Percentiles rank a stretch among this genome's conserved stretches.
Conservation (phyloP, 1,140 invertebrate genomes). For the Brachionus rubens region DNA sequence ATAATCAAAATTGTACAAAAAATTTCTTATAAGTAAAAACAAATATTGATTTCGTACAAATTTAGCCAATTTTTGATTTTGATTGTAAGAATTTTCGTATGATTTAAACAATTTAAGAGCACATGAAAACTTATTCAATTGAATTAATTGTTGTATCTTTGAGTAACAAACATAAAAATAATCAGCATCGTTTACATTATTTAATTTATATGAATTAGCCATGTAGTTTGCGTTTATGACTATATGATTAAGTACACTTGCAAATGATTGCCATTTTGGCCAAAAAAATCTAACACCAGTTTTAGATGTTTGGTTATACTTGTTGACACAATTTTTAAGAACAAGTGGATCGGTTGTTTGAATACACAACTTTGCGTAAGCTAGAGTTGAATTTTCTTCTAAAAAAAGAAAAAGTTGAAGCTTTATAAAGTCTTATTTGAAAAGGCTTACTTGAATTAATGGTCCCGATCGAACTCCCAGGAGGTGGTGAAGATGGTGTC, state of each 20-base stretch:
- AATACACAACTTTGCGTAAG: neutral
- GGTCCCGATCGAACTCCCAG: too few species aligned
- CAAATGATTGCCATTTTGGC: slow-evolving; percentile 31
- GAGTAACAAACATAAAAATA: slow-evolving; percentile 24
- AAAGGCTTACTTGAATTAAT: too few species aligned
- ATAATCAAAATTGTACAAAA: slow-evolving; percentile 14
- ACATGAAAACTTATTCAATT: neutral
- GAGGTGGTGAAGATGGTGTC: neutral
- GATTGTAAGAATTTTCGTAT: neutral
- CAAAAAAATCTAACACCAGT: slow-evolving; percentile 34
- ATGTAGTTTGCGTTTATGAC: neutral
- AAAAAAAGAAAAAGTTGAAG: neutral
- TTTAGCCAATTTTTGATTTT: slow-evolving; percentile 14
- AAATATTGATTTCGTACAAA: slow-evolving; percentile 20
- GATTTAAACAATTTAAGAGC: slow-evolving; percentile 19
- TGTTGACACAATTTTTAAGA: slow-evolving; percentile 26
- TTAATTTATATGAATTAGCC: slow-evolving; percentile 27
- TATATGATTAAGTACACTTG: slow-evolving; percentile 16
- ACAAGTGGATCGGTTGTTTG: neutral
- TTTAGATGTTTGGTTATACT: slow-evolving; percentile 1
- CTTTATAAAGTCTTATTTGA: too few species aligned
- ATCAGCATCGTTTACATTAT: slow-evolving; percentile 21
- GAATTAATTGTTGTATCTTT: slow-evolving; percentile 28
- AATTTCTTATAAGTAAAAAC: neutral
- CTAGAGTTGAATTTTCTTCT: neutral